phyloP scores from a whole-genome alignment of 92 coral and sea anemone species.

The Siderastrea radians region DNA sequence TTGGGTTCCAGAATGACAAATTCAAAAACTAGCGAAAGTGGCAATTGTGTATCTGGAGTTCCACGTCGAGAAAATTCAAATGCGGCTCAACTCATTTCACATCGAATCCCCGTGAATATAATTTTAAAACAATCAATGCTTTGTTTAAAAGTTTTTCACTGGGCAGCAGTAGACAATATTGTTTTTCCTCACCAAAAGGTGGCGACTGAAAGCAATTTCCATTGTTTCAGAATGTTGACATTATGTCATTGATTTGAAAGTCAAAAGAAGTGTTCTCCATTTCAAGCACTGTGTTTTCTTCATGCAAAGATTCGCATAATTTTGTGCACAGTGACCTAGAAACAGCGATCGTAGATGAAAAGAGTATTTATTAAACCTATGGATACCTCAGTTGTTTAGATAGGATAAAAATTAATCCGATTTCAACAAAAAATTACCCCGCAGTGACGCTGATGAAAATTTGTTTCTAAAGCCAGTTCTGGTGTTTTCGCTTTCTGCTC shows the following conservation, averaged over 20 bases:
- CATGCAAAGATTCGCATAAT: not conserved
- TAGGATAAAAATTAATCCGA: too few relatives aligned
- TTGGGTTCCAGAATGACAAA: not conserved
- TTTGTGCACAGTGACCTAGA: not conserved
- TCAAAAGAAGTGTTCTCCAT: not conserved
- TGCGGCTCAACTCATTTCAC: not conserved
- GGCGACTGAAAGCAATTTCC: not conserved
- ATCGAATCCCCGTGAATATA: not conserved
- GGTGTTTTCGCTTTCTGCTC: too few relatives aligned
- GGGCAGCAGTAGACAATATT: not conserved
- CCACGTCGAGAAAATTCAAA: not conserved
- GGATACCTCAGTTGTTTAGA: not conserved
- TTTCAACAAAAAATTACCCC: too few relatives aligned
- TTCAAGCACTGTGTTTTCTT: not conserved
- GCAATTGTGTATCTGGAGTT: too few relatives aligned
- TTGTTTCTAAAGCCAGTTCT: too few relatives aligned
- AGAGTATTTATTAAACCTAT: not conserved
- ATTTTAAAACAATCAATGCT: not conserved
- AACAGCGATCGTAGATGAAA: too few relatives aligned
- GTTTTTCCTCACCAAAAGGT: not conserved
- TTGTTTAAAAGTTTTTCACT: not conserved
- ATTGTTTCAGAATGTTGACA: not conserved
- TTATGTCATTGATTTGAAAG: not conserved
- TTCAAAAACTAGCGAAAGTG: too few relatives aligned
- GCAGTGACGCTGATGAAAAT: too few relatives aligned